Evolutionary conservation across 2,888 invertebrate genomes (phyloP).

Genomic region (Villa cingulata): DNA sequence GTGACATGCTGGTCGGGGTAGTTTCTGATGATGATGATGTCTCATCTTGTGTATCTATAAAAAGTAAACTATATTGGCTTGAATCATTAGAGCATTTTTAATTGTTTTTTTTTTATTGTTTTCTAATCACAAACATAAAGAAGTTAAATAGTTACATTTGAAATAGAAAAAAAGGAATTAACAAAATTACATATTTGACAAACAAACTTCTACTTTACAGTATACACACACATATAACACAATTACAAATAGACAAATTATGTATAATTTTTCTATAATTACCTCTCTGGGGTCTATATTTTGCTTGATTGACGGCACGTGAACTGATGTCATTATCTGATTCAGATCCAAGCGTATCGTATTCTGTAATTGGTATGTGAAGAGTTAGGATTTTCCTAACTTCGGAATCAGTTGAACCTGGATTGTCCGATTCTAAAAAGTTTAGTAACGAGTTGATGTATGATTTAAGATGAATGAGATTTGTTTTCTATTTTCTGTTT

Average conservation of each 20-base stretch:
- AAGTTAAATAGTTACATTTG: too few species aligned
- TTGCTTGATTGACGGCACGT: constrained; percentile 40
- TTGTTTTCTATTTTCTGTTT: constrained; percentile 15
- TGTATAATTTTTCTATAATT: too few species aligned
- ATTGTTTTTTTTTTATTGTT: too few species aligned
- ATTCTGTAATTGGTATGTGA: constrained; percentile 87
- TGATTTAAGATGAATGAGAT: constrained; percentile 18
- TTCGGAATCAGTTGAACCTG: constrained; percentile 90
- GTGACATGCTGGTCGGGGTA: constrained; percentile 51
- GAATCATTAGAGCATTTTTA: background rate
- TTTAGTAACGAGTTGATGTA: constrained; percentile 36
- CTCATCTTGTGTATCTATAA: constrained; percentile 53
- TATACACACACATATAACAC: too few species aligned
- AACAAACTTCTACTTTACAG: too few species aligned
- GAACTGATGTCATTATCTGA: constrained; percentile 67
- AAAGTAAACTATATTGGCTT: constrained; percentile 10
- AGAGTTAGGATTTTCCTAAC: constrained; percentile 85
- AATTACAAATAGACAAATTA: too few species aligned
- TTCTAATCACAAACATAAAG: too few species aligned
- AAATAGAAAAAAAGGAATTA: background rate
- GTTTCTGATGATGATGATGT: constrained; percentile 68
- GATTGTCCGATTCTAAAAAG: constrained; percentile 76
- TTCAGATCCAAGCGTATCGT: constrained; percentile 69
- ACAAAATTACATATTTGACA: too few species aligned
- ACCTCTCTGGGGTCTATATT: constrained; percentile 36